Evolutionary conservation across 2,113 vertebrate species (phyloP), one percentile per base, ranked within the genome.

Genomic region (Hemibagrus wyckioides): DNA sequence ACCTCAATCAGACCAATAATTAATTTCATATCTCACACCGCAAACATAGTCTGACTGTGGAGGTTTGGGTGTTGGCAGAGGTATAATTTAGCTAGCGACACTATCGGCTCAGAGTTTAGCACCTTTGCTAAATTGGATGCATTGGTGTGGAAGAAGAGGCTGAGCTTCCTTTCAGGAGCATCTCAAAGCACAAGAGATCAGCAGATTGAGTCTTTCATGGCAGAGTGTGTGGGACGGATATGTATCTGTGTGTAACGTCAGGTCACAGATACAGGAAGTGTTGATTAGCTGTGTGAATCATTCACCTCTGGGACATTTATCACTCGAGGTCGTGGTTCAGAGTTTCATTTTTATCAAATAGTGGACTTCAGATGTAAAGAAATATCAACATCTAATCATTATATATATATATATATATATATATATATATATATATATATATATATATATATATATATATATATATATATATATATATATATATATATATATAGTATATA

Each of bases 101-200:
- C 93, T 94, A 95, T 95, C 94, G 33, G 23, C 93, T 52, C 91
- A 91, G 93, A 94, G 93, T 95, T 95, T 95, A 93, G 92, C 93
- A 95, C 94, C 93, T 93, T 92, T 92, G 91, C 92, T 93, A 95
- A 95, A 96, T 95, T 95, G 94, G 92, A 95, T 92, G 93, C 94
- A 94, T 90, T 94, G 94, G 93, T 95, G 94, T 95, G 95, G 94
- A 95, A 95, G 94, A 95, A 88, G 91, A n/a, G 79, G 89, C 90
- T 90, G 69, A 73, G 84, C 85, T 89, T 92, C 90, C 90, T 92
- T 92, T 92, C 86, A 90, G 86, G 82, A 77, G 79, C 88, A 54
- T 88, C 88, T 91, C 92, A 59, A 48, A 86, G 81, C 85, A 87
- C 10, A 23, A 57, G 15, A 73, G 61, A 83, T 85, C 76, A 87